Percentiles rank a stretch among this genome's conserved stretches.
Evolutionary conservation across 1,140 invertebrate genomes (phyloP).

Genomic region (Bemisia tabaci): DNA sequence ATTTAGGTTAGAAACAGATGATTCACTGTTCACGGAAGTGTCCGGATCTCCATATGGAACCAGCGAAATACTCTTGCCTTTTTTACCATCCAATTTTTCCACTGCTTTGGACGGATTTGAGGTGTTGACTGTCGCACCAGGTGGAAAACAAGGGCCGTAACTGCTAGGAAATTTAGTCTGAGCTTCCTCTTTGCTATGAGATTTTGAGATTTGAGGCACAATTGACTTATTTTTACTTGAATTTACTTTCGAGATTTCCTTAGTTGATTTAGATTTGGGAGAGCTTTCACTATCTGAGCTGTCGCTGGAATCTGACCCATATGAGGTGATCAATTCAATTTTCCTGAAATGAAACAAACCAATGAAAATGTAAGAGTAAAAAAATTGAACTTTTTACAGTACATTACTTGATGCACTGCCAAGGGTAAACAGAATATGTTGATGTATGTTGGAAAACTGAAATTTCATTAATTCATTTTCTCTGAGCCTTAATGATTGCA

Average conservation of each 20-base stretch:
- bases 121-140: neutral
- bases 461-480: no score
- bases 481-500: no score
- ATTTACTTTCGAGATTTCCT: neutral
- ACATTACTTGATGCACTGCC: slow-evolving; percentile 9
- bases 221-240: neutral
- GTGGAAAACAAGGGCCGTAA: neutral
- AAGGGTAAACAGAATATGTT: neutral
- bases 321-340: slow-evolving; percentile 46
- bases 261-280: neutral
- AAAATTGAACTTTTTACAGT: slow-evolving; percentile 11
- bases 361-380: slow-evolving; percentile 12
- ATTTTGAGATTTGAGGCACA: neutral
- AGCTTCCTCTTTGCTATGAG: no score
- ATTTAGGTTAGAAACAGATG: slow-evolving; percentile 5
- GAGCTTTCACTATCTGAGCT: slow-evolving; percentile 1
- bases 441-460: no score
- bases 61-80: neutral
- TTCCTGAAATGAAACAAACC: slow-evolving; percentile 31
- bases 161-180: no score
- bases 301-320: slow-evolving; percentile 29
- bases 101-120: neutral
- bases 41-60: neutral
- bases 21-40: slow-evolving; percentile 5
- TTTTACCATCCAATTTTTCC: slow-evolving; percentile 9